Evolutionary conservation across 2,113 vertebrate genomes (phyloP).

Genomic region (western clawed frog (Xenopus tropicalis)): DNA sequence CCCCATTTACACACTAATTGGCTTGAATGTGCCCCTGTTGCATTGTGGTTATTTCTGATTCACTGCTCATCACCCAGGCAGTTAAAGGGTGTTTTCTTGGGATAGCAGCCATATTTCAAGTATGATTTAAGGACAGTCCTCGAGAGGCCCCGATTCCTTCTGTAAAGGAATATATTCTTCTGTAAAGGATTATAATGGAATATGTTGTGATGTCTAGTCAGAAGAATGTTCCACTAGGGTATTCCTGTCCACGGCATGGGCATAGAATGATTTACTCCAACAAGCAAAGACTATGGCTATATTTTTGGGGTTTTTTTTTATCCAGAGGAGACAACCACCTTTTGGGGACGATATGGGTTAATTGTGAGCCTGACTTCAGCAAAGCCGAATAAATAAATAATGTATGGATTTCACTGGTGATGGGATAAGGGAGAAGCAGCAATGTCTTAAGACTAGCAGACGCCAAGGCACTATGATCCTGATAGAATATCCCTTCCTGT

Average conservation of each 20-base stretch:
- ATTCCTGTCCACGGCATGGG: not conserved
- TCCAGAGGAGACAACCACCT: not conserved
- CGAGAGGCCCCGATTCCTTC: not conserved
- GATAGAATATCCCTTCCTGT: conserved; percentile 41
- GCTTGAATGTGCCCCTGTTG: too few species aligned
- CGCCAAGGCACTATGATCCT: conserved; percentile 31
- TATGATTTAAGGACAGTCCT: too few species aligned
- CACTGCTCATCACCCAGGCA: not conserved
- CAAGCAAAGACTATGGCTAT: not conserved
- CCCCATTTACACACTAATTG: too few species aligned
- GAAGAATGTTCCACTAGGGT: not conserved
- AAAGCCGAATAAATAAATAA: conserved; percentile 51
- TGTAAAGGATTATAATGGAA: not conserved
- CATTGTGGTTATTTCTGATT: too few species aligned
- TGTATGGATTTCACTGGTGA: conserved; percentile 50
- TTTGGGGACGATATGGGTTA: conserved; percentile 19
- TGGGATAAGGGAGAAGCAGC: conserved; percentile 31
- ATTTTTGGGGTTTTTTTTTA: not conserved
- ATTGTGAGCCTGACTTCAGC: conserved; percentile 14
- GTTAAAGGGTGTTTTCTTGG: not conserved
- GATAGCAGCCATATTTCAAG: too few species aligned
- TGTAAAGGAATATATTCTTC: not conserved
- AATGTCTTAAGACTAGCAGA: conserved; percentile 39
- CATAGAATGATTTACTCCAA: not conserved
- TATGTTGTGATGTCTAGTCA: not conserved